phyloP scores from a whole-genome alignment of 2,888 invertebrate species.

The Linnaemya tessellans region DNA sequence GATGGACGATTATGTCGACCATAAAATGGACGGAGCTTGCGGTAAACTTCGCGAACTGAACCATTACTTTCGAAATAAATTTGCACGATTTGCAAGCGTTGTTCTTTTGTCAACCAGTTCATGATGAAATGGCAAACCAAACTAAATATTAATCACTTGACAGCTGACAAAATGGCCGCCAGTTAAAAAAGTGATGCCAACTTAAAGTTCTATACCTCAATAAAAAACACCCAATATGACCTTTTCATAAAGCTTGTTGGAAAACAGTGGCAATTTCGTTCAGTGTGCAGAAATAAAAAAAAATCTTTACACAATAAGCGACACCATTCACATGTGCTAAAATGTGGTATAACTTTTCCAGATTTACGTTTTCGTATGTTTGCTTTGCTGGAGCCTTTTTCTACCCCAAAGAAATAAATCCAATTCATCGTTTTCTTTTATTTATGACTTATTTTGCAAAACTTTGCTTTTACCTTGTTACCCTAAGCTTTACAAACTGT shows the following conservation, averaged over 20 bases:
- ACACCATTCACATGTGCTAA: conserved; percentile 3
- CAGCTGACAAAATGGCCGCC: no score
- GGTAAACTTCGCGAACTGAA: no score
- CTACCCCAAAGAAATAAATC: background rate
- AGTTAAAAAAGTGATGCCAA: no score
- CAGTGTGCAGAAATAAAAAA: background rate
- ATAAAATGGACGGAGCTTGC: no score
- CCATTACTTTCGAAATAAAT: no score
- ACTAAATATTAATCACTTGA: no score
- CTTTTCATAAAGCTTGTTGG: background rate
- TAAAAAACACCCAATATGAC: no score
- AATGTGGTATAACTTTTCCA: conserved; percentile 8
- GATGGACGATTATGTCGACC: no score
- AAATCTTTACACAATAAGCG: background rate
- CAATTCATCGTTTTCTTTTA: conserved; percentile 58
- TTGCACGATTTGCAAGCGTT: no score
- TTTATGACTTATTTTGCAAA: background rate
- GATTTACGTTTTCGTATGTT: conserved; percentile 36
- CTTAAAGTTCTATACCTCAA: no score
- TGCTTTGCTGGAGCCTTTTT: background rate
- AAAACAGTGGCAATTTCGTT: background rate
- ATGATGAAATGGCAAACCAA: no score
- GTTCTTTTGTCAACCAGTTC: no score
- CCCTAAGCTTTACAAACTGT: conserved; percentile 28
- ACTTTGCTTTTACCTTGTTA: conserved; percentile 1